Base-by-base conservation (phyloP, 2,888 invertebrate genomes). In the Tetragonula carbonaria region DNA sequence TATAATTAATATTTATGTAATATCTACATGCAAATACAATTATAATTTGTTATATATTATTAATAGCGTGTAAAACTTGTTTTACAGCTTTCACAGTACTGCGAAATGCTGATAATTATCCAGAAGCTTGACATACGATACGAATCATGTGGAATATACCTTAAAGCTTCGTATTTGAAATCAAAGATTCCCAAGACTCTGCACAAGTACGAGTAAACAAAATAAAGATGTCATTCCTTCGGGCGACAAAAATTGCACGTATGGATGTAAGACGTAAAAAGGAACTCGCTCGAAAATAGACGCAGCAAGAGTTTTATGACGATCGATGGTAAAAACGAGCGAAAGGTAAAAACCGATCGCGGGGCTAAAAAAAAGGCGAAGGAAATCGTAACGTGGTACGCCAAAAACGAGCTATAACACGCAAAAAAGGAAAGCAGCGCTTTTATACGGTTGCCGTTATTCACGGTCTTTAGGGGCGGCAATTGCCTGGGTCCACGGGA, bases 221-320 rank as follows among this genome's bases (percentile, higher is more conserved):
- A 62, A 1, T 62, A 28, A 28, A 16, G 14, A 59, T n/a, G 14
- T n/a, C 5, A n/a, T 18, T 16, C 3, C n/a, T 14, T n/a, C 45
- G 5, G 11, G 16, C 8, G 4, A 13, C 18, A 13, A 51, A 68
- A 45, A 45, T 6, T 18, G 13, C 2, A 0, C 5, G 8, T 28
- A 28, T 28, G 8, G 16, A 1, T 8, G 1, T 0, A 45, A 21
- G 4, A 8, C 18, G 21, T n/a, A n/a, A 59, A 33, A 21, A n/a
- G 16, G n/a, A n/a, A 51, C 28, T 28, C n/a, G 18, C 2, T 51
- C 13, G 13, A 38, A 33, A 23, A 53, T 33, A 23, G 51, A 53
- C n/a, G 45, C 51, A 51, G 63, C 21, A 11, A n/a, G 68, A 68
- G 51, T 50, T 74, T 74, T 74, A 74, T 5, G n/a, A 23, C n/a